phyloP scores from a whole-genome alignment of 1,140 invertebrate species.

The Palaemon carinicauda region DNA sequence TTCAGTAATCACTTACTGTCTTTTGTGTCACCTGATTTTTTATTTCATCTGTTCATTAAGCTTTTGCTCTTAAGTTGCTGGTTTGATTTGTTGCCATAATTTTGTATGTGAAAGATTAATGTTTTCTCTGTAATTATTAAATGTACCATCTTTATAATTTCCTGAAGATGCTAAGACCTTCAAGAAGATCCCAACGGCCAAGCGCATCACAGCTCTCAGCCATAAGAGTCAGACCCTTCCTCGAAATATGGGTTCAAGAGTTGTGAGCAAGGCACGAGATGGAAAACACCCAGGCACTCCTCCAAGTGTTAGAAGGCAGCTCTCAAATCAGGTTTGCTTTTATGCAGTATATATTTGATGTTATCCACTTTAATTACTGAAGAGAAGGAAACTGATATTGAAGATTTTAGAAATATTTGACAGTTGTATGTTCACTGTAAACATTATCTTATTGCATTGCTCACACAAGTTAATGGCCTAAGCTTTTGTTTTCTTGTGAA shows the following conservation, averaged over 20 bases:
- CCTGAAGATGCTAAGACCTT: constrained; percentile 42
- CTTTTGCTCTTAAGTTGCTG: too few species aligned
- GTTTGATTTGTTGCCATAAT: too few species aligned
- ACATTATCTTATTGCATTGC: neutral
- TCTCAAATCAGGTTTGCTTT: neutral
- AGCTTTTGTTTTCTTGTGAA: too few species aligned
- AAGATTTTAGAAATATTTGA: too few species aligned
- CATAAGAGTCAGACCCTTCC: constrained; percentile 51
- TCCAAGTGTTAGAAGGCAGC: constrained; percentile 26
- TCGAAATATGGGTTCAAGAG: constrained; percentile 35
- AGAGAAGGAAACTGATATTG: too few species aligned
- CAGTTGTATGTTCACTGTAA: neutral
- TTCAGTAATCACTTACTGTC: too few species aligned
- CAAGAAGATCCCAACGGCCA: constrained; percentile 36
- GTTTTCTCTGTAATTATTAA: neutral
- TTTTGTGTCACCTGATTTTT: too few species aligned
- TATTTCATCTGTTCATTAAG: too few species aligned
- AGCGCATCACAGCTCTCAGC: constrained; percentile 13
- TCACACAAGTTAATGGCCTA: too few species aligned
- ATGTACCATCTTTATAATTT: neutral
- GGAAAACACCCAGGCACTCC: constrained; percentile 23
- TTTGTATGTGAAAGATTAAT: neutral
- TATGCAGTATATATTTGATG: too few species aligned
- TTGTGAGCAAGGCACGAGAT: neutral
- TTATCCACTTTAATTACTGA: too few species aligned